Base-by-base conservation (phyloP, 2,797 vertebrate species). In the Serranus cabrilla region DNA sequence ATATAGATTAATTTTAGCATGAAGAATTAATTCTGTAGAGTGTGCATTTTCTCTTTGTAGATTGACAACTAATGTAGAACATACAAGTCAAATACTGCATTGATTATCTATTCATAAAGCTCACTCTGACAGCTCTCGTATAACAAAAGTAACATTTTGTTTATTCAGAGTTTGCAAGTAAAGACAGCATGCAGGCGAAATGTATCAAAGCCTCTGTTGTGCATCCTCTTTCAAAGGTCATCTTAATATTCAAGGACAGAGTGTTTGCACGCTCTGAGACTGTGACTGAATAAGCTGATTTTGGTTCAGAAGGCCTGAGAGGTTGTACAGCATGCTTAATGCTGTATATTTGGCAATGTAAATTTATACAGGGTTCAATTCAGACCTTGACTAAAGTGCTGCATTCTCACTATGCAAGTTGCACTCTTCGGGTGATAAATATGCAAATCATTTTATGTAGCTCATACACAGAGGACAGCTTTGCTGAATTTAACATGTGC, bases 191-290 rank as follows among this genome's bases (percentile, higher is more conserved):
- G 55, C 64, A 55, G 18, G 67, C 39, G 46, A 49, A 83, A 74
- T 21, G 57, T 42, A 81, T 70, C 54, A 81, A 74, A 78, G 71
- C 50, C 74, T 71, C 39, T 81, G 71, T 57, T 79, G 74, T 73
- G 63, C 76, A 64, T 80, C 27, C 27, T 67, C 58, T 56, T 83
- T 69, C 43, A 85, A 83, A 85, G 85, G 71, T 82, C 83, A 81
- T 66, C 46, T 90, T 84, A 78, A 81, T 85, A 90, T 87, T 88
- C 84, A 88, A 87, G 86, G 82, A 84, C 68, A 70, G 59, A 50
- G 64, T 50, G 43, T 54, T 42, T 78, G 73, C 70, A 50, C 13
- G 58, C 76, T 79, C 27, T 12, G 55, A 72, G 76, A 57, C 65
- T 82, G 51, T 79, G 84, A 80, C 78, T 87, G 84, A 85, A 82